These are phyloP conservation scores for Microcebus lehilahytsara DNA, from an alignment of 2,113 vertebrate species.

Conservation along the genomic window DNA sequence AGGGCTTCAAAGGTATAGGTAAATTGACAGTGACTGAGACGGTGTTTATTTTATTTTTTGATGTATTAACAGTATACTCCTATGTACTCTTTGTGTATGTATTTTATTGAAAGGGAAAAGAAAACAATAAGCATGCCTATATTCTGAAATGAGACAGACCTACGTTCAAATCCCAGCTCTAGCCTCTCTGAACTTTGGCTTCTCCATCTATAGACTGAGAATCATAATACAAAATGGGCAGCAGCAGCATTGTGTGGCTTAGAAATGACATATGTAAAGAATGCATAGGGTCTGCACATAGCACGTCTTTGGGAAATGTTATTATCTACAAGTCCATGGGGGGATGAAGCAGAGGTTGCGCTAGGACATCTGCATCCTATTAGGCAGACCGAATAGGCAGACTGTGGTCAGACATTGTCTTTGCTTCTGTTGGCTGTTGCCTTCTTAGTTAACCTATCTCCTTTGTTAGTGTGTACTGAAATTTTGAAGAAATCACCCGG, in stretches of 20 bases:
- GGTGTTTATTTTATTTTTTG: background rate
- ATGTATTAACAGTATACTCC: background rate
- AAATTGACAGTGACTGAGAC: background rate
- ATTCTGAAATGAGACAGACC: background rate
- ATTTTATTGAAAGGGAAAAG: background rate
- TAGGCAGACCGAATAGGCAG: too few species aligned
- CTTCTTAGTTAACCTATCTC: background rate
- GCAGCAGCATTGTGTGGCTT: background rate
- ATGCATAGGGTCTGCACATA: too few species aligned
- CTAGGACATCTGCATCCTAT: background rate
- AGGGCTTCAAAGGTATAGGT: background rate
- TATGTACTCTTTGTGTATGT: background rate
- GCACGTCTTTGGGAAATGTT: background rate
- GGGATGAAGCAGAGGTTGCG: background rate
- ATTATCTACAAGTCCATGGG: background rate
- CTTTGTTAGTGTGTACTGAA: background rate
- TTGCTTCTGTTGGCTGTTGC: background rate
- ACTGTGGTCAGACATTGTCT: background rate
- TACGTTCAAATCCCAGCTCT: background rate
- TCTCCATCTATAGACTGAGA: background rate
- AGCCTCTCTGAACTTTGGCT: background rate
- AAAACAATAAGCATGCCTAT: background rate
- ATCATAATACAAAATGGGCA: background rate
- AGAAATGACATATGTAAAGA: background rate
- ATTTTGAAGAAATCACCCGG: background rate